Conservation (phyloP, 2,797 vertebrate genomes). For the Pachyuromys duprasi region DNA sequence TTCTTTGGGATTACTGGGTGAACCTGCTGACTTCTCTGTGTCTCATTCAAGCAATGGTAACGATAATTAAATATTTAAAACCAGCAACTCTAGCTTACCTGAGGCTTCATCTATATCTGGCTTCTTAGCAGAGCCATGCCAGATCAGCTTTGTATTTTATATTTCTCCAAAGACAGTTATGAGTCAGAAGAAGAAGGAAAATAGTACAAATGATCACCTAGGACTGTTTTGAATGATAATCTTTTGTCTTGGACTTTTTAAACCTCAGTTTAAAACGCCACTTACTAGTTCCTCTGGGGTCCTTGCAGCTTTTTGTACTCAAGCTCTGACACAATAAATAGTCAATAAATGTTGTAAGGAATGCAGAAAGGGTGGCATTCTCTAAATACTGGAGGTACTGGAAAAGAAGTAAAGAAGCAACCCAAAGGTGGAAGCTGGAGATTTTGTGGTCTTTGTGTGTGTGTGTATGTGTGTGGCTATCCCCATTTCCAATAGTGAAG, state of each 20-base stretch:
- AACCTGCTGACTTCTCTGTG: background rate
- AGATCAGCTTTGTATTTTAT: background rate
- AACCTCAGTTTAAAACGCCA: background rate
- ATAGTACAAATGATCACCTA: background rate
- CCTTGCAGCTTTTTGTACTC: background rate
- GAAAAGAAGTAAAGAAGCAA: background rate
- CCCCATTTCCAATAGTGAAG: background rate
- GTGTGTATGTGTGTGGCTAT: background rate
- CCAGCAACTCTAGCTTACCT: background rate
- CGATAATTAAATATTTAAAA: background rate
- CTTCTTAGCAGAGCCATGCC: background rate
- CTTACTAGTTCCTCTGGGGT: background rate
- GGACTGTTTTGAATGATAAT: background rate
- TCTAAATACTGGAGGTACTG: background rate
- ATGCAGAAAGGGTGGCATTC: background rate
- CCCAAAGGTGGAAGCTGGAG: background rate
- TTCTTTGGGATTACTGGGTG: background rate
- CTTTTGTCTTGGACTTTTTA: background rate
- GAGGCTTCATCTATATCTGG: background rate
- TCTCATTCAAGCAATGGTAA: background rate
- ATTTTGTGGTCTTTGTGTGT: background rate
- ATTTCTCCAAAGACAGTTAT: background rate
- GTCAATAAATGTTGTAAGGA: conserved; percentile 30
- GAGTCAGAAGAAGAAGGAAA: background rate
- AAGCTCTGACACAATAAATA: background rate